Conservation (phyloP, 2,113 vertebrate genomes). For the Ptychochromis oligacanthus region DNA sequence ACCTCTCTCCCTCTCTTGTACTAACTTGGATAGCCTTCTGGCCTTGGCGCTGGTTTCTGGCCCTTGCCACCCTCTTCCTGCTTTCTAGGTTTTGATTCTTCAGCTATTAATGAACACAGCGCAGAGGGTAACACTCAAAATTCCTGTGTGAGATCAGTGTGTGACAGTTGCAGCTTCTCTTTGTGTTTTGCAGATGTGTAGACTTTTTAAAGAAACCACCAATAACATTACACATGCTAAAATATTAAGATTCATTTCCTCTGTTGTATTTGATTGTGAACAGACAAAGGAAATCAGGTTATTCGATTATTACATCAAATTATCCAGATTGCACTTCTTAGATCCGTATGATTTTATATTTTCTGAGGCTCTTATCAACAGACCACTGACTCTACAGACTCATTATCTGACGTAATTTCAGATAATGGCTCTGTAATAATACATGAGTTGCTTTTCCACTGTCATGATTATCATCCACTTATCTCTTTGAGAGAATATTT, state of each 20-base stretch:
- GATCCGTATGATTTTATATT: background rate
- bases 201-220: background rate
- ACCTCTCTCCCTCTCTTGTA: conserved; percentile 17
- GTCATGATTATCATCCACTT: background rate
- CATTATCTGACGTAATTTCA: background rate
- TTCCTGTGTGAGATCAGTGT: background rate
- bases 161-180: background rate
- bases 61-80: conserved; percentile 2
- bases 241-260: background rate
- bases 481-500: conserved; percentile 10
- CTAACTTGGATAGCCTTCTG: conserved; percentile 32
- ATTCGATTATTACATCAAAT: background rate
- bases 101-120: conserved; percentile 25
- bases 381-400: background rate
- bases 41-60: conserved; percentile 11
- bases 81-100: conserved; percentile 56
- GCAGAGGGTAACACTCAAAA: background rate
- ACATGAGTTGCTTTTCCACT: conserved; percentile 28
- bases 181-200: background rate
- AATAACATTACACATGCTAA: background rate
- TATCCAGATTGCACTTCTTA: background rate
- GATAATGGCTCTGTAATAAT: conserved; percentile 42
- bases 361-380: conserved; percentile 7
- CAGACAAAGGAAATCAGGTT: background rate
- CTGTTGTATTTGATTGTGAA: background rate